Conservation (phyloP, 2,888 invertebrate species). For the Drosophila kanekoi region DNA sequence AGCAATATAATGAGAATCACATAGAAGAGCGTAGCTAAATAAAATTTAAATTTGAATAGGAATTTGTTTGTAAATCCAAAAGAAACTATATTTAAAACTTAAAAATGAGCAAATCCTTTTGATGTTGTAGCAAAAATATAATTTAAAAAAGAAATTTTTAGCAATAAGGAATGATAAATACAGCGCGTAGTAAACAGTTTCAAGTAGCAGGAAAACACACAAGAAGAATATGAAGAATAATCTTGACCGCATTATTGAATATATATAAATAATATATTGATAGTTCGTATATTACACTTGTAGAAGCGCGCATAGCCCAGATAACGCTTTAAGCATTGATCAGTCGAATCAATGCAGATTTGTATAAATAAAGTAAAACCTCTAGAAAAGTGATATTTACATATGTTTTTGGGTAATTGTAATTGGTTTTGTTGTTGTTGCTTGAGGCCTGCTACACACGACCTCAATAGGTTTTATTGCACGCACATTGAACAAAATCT, state of each 20-base stretch:
- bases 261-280: conserved; percentile 1
- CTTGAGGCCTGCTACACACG: conserved; percentile 62
- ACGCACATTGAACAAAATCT: conserved; percentile 60
- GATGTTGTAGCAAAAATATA: conserved; percentile 32
- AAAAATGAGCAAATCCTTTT: background rate
- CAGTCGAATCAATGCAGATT: conserved; percentile 27
- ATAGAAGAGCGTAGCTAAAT: conserved; percentile 1
- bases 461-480: conserved; percentile 66
- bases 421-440: conserved; percentile 24
- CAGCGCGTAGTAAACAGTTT: conserved; percentile 17
- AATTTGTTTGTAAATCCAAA: no score
- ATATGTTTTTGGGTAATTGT: conserved; percentile 42
- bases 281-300: conserved; percentile 71
- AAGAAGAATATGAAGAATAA: conserved; percentile 20
- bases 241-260: background rate
- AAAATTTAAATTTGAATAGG: background rate
- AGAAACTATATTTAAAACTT: background rate
- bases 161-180: conserved; percentile 3
- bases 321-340: conserved; percentile 47
- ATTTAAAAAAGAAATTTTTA: background rate
- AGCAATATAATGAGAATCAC: conserved; percentile 2
- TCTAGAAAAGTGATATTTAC: conserved; percentile 71
- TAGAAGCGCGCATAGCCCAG: conserved; percentile 60
- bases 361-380: conserved; percentile 30
- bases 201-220: conserved; percentile 14